phyloP scores from a whole-genome alignment of 2,797 vertebrate species.

The Helicolenus hilgendorfi region DNA sequence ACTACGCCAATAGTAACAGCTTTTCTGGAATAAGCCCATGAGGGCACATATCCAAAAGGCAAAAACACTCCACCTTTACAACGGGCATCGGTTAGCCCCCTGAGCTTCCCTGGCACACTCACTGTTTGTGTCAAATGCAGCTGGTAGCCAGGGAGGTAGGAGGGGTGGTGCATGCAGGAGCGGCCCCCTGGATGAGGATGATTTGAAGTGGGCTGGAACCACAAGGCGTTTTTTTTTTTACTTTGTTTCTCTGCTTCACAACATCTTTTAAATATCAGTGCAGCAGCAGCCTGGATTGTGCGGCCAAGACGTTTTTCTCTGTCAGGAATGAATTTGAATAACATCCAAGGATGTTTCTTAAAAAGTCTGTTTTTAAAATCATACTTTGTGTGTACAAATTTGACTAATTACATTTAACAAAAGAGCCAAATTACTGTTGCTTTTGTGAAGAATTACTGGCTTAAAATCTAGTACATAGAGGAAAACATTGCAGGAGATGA shows the following conservation, averaged over 20 bases:
- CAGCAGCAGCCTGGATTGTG: slow-evolving; percentile 25
- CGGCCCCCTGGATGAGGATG: slow-evolving; percentile 63
- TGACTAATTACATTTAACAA: slow-evolving; percentile 28
- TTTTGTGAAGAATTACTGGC: background rate
- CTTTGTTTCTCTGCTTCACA: slow-evolving; percentile 69
- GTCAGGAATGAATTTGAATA: slow-evolving; percentile 52
- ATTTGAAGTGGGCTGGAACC: slow-evolving; percentile 74
- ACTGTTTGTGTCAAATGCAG: slow-evolving; percentile 70
- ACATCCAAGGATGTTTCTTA: slow-evolving; percentile 10
- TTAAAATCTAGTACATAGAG: background rate
- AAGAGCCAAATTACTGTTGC: background rate
- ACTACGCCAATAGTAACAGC: slow-evolving; percentile 57
- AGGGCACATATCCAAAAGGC: slow-evolving; percentile 74
- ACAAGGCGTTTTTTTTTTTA: slow-evolving; percentile 52
- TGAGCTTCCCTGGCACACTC: slow-evolving; percentile 77
- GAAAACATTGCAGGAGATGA: background rate
- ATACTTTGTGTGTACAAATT: background rate
- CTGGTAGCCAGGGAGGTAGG: slow-evolving; percentile 64
- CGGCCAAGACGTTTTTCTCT: slow-evolving; percentile 28
- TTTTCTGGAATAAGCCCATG: slow-evolving; percentile 69
- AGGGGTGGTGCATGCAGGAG: slow-evolving; percentile 63
- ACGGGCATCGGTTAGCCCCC: slow-evolving; percentile 50
- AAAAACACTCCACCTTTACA: slow-evolving; percentile 71
- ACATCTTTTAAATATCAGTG: slow-evolving; percentile 68
- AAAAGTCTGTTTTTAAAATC: slow-evolving; percentile 19